A percentile compares a stretch with the other conserved stretches of the same genome.
Conservation (phyloP, 1,140 invertebrate species). For the Nomia melanderi region DNA sequence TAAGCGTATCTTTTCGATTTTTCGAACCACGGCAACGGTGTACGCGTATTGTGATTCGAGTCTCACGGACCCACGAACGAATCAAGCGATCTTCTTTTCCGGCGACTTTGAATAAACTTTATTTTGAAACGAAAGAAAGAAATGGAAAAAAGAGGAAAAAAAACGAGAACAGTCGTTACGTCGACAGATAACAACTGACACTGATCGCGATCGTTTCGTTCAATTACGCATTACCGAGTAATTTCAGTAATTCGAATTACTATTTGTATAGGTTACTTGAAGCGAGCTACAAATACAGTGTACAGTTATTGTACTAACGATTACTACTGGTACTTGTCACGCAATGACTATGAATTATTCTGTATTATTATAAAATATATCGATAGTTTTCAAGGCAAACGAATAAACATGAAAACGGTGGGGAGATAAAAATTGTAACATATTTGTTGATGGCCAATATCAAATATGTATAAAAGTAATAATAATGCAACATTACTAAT, state of each 20-base stretch:
- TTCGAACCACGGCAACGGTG: slow-evolving; percentile 20
- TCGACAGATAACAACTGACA: not conserved
- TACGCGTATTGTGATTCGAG: slow-evolving; percentile 46
- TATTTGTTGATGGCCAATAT: slow-evolving; percentile 75
- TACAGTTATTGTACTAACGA: slow-evolving; percentile 61
- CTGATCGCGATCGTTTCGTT: not conserved
- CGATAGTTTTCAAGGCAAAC: slow-evolving; percentile 59
- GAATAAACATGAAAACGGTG: slow-evolving; percentile 45
- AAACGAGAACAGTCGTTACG: not conserved
- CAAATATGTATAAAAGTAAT: slow-evolving; percentile 74
- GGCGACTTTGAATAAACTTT: not conserved
- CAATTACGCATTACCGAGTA: slow-evolving; percentile 1
- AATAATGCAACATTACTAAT: slow-evolving; percentile 72
- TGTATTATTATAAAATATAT: slow-evolving; percentile 63
- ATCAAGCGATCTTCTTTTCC: not conserved
- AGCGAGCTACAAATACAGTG: slow-evolving; percentile 45
- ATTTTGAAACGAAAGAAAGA: not conserved
- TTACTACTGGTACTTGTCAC: slow-evolving; percentile 60
- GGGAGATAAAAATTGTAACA: slow-evolving; percentile 68
- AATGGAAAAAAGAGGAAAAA: too few relatives aligned
- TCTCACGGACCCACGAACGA: slow-evolving; percentile 33
- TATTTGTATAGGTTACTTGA: slow-evolving; percentile 32
- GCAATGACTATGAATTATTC: slow-evolving; percentile 65
- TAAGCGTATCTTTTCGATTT: slow-evolving; percentile 5
- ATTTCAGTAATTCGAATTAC: not conserved